Evolutionary conservation across 2,797 vertebrate genomes (phyloP).

Genomic region (Vireo griseus): DNA sequence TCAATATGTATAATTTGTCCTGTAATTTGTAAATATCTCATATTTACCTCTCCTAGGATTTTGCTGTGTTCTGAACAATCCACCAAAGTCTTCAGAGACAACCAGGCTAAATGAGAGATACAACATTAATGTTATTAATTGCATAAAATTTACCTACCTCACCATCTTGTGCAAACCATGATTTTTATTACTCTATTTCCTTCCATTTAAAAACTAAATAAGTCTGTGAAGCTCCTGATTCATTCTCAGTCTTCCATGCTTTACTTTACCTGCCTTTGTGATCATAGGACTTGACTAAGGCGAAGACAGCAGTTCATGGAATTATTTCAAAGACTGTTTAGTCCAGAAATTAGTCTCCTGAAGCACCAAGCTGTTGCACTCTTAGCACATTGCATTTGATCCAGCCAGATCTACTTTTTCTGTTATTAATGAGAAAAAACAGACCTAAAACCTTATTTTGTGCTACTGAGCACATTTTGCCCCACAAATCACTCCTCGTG

Average conservation of each 20-base stretch:
- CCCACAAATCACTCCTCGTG: neutral
- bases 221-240: neutral
- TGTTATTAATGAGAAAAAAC: slow-evolving; percentile 21
- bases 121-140: neutral
- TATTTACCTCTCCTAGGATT: neutral
- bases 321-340: neutral
- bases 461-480: slow-evolving; percentile 36
- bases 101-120: neutral
- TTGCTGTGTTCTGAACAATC: neutral
- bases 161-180: neutral
- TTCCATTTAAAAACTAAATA: neutral
- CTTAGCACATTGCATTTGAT: neutral
- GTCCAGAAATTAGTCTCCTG: neutral
- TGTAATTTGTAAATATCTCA: neutral
- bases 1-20: neutral
- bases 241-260: neutral
- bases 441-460: slow-evolving; percentile 8
- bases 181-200: neutral
- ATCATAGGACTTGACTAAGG: neutral
- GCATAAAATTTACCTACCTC: neutral
- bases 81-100: neutral
- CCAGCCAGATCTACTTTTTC: neutral
- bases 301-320: neutral
- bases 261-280: neutral
- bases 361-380: neutral